Percentiles rank a stretch among this genome's conserved stretches.
phyloP scores from a whole-genome alignment of 2,113 vertebrate genomes.

The Murina feae region DNA sequence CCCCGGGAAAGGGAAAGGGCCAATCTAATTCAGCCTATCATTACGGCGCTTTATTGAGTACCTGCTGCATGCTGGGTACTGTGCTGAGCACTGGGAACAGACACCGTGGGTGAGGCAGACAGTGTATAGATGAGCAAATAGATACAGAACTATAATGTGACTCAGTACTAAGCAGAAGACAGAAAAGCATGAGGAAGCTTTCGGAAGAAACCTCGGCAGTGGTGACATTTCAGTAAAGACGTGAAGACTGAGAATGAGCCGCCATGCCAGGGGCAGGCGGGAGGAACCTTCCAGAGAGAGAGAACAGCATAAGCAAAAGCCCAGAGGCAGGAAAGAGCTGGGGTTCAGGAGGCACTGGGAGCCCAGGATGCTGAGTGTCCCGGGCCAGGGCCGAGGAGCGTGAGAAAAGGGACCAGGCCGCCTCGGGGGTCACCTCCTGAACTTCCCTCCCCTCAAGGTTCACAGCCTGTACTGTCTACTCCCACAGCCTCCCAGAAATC shows the following conservation, averaged over 20 bases:
- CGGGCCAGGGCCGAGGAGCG: rapidly evolving
- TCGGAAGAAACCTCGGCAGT: neutral
- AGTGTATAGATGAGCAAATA: neutral
- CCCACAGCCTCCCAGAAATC: neutral
- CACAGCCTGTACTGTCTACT: neutral
- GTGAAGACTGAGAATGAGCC: neutral
- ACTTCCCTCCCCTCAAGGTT: neutral
- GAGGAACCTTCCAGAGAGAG: neutral
- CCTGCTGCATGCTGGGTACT: neutral
- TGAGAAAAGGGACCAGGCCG: neutral
- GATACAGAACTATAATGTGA: neutral
- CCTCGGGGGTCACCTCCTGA: rapidly evolving
- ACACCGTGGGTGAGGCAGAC: neutral
- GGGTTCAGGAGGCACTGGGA: neutral
- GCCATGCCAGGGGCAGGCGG: neutral
- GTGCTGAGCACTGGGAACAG: neutral
- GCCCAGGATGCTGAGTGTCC: neutral
- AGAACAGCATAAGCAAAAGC: neutral
- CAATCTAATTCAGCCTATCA: neutral
- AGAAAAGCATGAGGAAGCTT: neutral
- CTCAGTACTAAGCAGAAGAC: neutral
- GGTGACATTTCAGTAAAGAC: neutral
- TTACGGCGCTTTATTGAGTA: neutral
- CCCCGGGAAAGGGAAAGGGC: neutral
- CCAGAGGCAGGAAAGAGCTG: neutral